phyloP scores from a whole-genome alignment of 2,888 invertebrate genomes.

The Zaprionus obscuricornis region DNA sequence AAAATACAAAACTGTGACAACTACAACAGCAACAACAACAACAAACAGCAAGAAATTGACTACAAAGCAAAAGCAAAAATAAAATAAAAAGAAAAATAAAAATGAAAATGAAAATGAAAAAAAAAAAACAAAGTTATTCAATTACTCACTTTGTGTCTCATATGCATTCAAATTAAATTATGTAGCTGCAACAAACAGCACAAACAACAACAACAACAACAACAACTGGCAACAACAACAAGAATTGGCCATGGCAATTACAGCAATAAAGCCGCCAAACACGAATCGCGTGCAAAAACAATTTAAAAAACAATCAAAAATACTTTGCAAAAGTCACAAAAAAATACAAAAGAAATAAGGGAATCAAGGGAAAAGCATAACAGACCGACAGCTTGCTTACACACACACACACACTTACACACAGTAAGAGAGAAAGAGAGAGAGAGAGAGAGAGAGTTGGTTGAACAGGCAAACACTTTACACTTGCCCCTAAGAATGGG shows the following conservation, averaged over 20 bases:
- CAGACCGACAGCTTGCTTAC: slow-evolving; percentile 35
- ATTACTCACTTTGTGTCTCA: slow-evolving; percentile 75
- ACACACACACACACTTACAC: slow-evolving; percentile 45
- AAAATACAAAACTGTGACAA: slow-evolving; percentile 37
- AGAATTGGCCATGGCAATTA: slow-evolving; percentile 59
- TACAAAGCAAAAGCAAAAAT: no score
- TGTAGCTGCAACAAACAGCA: slow-evolving; percentile 53
- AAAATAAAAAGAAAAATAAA: no score
- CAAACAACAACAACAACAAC: slow-evolving; percentile 25
- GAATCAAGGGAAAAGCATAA: neutral
- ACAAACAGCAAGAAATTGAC: no score
- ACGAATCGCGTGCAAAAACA: slow-evolving; percentile 78
- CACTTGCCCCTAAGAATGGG: slow-evolving; percentile 72
- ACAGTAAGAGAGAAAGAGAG: neutral
- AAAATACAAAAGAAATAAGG: slow-evolving; percentile 44
- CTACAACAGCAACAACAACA: neutral
- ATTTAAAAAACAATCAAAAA: slow-evolving; percentile 79
- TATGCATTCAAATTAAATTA: slow-evolving; percentile 78
- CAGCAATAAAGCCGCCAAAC: slow-evolving; percentile 72
- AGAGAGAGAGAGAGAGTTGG: slow-evolving; percentile 8
- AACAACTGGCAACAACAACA: slow-evolving; percentile 42
- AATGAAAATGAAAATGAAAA: neutral
- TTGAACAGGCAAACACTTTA: slow-evolving; percentile 63
- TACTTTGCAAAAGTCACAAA: slow-evolving; percentile 50
- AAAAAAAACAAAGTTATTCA: slow-evolving; percentile 76